Evolutionary conservation across 2,888 invertebrate species (phyloP), one percentile per base, ranked within the genome.

Genomic region (Dolichomitus sp.): DNA sequence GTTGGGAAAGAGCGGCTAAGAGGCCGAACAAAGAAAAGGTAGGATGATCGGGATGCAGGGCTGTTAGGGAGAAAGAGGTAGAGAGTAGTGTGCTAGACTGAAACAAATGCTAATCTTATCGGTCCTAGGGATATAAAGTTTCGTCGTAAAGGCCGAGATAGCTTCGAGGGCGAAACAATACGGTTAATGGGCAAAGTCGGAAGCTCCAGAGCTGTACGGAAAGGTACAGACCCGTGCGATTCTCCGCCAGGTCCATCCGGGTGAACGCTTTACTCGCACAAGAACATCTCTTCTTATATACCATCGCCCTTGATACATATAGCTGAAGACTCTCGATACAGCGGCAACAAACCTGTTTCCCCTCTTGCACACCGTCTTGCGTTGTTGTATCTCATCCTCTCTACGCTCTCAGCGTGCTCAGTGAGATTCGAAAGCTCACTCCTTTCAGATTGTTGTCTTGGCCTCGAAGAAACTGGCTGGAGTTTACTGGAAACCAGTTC

Each of bases 151-250:
- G 63, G 76, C 61, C 48, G 50, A 82, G 81, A 86, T 84, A 85
- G 85, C 81, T 86, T 68, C 78, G 73, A 70, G 85, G 72, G 80
- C 80, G 83, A 88, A 90, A 90, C 88, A 89, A 89, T 89, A 88
- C 84, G 79, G 79, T 84, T 88, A 89, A 89, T 89, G 87, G 87
- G 70, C 66, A 80, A 87, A 90, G 81, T 88, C 81, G 83, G 50
- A 84, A 84, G 68, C 68, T 63, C 84, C 66, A 42, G 73, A 72
- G 59, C 57, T 57, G 37, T 66, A 59, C 63, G 57, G 57, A 66
- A 70, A 40, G 40, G 57, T 70, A 45, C 23, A 12, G 40, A 40
- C 42, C 19, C n/a, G 30, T 30, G 42, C 57, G 30, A 42, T 45
- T 42, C 30, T 57, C 45, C 42, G 70, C 57, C 30, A 45, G 57